Percentiles rank a stretch among this genome's conserved stretches.
These are phyloP conservation scores for Lates japonicus DNA, from an alignment of 2,797 vertebrate genomes.

Conservation along the genomic window DNA sequence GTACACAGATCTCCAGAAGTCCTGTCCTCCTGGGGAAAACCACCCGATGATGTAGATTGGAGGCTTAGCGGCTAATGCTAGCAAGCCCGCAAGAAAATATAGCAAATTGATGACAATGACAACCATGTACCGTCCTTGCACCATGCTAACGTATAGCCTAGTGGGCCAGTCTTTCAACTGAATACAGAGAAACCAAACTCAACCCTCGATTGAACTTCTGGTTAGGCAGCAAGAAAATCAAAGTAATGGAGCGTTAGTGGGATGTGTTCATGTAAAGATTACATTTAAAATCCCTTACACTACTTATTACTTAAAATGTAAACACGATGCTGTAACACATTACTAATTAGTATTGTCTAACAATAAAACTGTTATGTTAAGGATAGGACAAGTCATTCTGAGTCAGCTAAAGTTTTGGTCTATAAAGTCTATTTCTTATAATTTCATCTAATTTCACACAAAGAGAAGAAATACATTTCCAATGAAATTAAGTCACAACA, in stretches of 20 bases:
- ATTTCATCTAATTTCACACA: not conserved
- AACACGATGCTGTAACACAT: too few species aligned
- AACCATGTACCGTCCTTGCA: not conserved
- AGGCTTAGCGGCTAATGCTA: too few species aligned
- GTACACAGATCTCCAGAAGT: not conserved
- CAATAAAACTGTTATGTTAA: too few species aligned
- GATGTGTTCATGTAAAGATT: not conserved
- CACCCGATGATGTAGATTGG: too few species aligned
- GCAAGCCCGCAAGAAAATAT: too few species aligned
- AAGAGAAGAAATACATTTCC: not conserved
- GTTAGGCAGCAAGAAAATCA: too few species aligned
- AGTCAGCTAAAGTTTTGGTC: not conserved
- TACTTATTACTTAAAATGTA: too few species aligned
- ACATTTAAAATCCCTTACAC: not conserved
- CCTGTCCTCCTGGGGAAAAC: not conserved
- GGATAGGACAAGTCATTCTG: not conserved
- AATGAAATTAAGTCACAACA: not conserved
- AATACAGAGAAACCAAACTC: too few species aligned
- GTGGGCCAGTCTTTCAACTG: too few species aligned
- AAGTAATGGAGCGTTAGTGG: too few species aligned
- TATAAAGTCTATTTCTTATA: not conserved
- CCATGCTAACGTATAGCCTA: not conserved
- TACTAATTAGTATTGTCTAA: too few species aligned
- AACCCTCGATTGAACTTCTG: too few species aligned
- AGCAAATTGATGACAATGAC: not conserved